A percentile compares a stretch with the other conserved stretches of the same genome.
These are phyloP conservation scores for Troilus luridus DNA, from an alignment of 2,888 invertebrate genomes.

Conservation along the genomic window DNA sequence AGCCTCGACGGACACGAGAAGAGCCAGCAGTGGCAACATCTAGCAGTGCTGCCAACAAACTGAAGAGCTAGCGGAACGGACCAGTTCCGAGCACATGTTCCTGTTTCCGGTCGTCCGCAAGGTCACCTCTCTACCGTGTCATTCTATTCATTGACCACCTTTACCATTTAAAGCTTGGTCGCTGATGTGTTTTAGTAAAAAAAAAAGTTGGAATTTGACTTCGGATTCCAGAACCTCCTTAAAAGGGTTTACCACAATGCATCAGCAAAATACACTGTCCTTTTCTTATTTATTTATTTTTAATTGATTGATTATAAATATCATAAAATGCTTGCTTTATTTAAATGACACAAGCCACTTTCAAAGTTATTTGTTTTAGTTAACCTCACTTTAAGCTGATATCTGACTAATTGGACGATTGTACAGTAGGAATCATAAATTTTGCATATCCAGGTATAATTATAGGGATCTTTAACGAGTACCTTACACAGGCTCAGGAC, in stretches of 20 bases:
- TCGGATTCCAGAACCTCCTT: background rate
- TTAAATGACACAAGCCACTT: no score
- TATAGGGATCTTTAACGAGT: no score
- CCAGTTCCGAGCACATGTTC: slow-evolving; percentile 50
- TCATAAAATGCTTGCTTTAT: no score
- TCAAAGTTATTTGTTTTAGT: no score
- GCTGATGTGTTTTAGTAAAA: background rate
- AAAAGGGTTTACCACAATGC: background rate
- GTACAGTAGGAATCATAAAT: no score
- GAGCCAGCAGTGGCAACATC: slow-evolving; percentile 13
- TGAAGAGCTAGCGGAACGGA: slow-evolving; percentile 35
- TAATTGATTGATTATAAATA: no score
- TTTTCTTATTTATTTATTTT: background rate
- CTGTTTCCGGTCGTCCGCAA: slow-evolving; percentile 53
- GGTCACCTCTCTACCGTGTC: slow-evolving; percentile 19
- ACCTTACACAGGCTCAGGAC: no score
- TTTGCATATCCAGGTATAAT: no score
- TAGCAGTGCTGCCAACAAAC: slow-evolving; percentile 30
- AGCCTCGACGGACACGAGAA: background rate
- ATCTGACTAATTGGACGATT: no score
- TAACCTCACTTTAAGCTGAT: no score
- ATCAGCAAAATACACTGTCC: background rate
- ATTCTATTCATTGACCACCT: slow-evolving; percentile 16
- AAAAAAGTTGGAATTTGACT: background rate
- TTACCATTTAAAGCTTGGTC: background rate